Conservation (phyloP, 2,888 invertebrate species). For the Melolontha melolontha region DNA sequence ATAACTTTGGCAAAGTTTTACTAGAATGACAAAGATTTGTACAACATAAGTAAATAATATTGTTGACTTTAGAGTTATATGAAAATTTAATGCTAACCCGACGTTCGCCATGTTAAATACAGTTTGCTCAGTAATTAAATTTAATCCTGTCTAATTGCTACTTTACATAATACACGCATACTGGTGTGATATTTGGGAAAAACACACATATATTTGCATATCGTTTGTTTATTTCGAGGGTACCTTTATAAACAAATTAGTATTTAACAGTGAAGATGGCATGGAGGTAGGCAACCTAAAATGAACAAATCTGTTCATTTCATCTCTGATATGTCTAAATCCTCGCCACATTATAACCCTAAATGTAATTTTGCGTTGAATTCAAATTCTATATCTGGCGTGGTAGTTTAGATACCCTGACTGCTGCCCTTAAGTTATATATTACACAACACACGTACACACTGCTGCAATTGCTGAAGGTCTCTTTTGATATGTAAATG, state of each 20-base stretch:
- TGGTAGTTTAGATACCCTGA: conserved; percentile 29
- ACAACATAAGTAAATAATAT: conserved; percentile 1
- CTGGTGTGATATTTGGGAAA: background rate
- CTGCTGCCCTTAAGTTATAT: conserved; percentile 25
- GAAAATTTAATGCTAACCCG: background rate
- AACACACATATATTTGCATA: conserved; percentile 22
- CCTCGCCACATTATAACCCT: conserved; percentile 37
- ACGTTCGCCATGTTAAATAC: conserved; percentile 5
- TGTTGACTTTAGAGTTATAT: background rate
- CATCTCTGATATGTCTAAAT: conserved; percentile 40
- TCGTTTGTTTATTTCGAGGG: conserved; percentile 32
- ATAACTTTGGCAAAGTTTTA: background rate
- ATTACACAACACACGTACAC: conserved; percentile 44
- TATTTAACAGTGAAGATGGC: conserved; percentile 14
- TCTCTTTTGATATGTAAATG: conserved; percentile 61
- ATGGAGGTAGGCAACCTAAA: conserved; percentile 8
- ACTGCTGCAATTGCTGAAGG: conserved; percentile 52
- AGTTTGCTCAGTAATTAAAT: conserved; percentile 33
- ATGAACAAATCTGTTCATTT: conserved; percentile 33
- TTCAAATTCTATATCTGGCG: conserved; percentile 38
- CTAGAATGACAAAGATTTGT: background rate
- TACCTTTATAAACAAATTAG: conserved; percentile 36
- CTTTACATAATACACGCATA: conserved; percentile 27
- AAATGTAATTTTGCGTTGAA: conserved; percentile 42
- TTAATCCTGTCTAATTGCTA: conserved; percentile 30